Percentiles rank a stretch among this genome's conserved stretches.
These are phyloP conservation scores for Callosobruchus maculatus DNA, from an alignment of 2,888 invertebrate species.

Conservation along the genomic window DNA sequence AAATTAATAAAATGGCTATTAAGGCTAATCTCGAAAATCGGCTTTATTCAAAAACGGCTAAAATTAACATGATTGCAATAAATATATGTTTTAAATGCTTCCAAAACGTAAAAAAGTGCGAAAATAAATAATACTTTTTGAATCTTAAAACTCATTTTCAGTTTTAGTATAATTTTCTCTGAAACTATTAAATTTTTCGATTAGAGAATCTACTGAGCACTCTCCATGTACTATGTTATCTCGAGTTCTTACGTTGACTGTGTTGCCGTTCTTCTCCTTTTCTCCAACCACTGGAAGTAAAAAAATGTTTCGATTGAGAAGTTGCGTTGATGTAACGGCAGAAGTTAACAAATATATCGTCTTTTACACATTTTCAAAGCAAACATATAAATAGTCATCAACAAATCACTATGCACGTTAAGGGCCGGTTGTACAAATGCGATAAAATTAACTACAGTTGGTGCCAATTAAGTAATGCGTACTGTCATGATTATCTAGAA, in stretches of 20 bases:
- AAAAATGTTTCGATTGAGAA: too few species aligned
- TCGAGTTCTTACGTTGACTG: conserved; percentile 95
- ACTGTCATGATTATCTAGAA: too few species aligned
- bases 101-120: background rate
- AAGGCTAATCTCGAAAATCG: background rate
- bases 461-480: too few species aligned
- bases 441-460: too few species aligned
- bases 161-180: conserved; percentile 57
- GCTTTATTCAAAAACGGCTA: background rate
- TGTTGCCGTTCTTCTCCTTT: conserved; percentile 80
- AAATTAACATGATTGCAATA: background rate
- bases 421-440: too few species aligned
- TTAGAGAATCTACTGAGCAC: conserved; percentile 73
- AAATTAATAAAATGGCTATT: too few species aligned
- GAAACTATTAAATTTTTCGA: conserved; percentile 73
- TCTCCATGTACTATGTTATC: conserved; percentile 98
- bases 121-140: conserved; percentile 4
- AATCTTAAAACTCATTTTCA: conserved; percentile 52
- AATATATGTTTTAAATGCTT: background rate
- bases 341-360: too few species aligned
- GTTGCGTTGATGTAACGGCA: too few species aligned
- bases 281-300: conserved; percentile 87
- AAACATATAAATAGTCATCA: too few species aligned
- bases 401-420: too few species aligned
- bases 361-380: too few species aligned